These are phyloP conservation scores for Buceros bicornis DNA, from an alignment of 2,797 vertebrate genomes.

Conservation along the genomic window DNA sequence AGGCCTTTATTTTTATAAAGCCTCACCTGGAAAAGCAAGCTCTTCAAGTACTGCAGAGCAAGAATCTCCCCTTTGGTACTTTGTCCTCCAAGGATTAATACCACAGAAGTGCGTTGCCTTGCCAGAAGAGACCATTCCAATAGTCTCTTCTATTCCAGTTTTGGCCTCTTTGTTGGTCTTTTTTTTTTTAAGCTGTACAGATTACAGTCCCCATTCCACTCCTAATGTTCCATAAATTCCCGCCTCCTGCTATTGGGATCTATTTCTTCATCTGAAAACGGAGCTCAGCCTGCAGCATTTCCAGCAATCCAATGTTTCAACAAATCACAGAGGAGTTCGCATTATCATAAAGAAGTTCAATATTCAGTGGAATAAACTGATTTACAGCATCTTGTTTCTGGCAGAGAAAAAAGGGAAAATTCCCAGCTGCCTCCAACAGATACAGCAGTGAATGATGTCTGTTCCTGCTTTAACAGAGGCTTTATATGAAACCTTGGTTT, in stretches of 20 bases:
- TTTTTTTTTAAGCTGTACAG: slow-evolving; percentile 22
- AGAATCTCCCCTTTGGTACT: neutral
- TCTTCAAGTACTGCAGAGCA: neutral
- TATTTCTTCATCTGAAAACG: neutral
- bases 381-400: neutral
- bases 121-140: neutral
- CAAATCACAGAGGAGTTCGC: neutral
- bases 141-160: neutral
- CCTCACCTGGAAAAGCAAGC: slow-evolving; percentile 19
- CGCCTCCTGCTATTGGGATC: neutral
- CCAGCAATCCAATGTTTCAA: neutral
- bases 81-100: neutral
- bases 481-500: neutral
- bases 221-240: neutral
- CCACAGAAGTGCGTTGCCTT: neutral
- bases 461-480: neutral
- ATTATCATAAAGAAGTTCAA: neutral
- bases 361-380: neutral
- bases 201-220: neutral
- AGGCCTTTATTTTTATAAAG: neutral
- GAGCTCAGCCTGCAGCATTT: neutral
- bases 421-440: neutral
- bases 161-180: neutral
- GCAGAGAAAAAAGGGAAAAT: neutral
- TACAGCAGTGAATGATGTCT: neutral